Evolutionary conservation across 1,140 invertebrate genomes (phyloP).

Genomic region (Harlomillsia oculata): DNA sequence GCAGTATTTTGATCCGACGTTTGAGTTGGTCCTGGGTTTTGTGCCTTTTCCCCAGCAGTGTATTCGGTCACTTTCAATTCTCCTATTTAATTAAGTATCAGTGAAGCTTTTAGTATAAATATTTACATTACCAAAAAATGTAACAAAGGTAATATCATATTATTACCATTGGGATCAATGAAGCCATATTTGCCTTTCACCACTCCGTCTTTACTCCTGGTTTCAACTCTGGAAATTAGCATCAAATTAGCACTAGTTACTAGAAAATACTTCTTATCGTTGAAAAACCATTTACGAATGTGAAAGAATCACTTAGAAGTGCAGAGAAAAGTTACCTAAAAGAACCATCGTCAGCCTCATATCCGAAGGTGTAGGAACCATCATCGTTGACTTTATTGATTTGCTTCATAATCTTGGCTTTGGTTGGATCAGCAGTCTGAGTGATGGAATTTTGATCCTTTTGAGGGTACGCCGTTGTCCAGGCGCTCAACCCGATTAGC

Average conservation of each 20-base stretch:
- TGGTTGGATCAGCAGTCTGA: not conserved
- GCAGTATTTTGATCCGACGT: slow-evolving; percentile 7
- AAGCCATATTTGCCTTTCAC: slow-evolving; percentile 80
- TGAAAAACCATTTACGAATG: not conserved
- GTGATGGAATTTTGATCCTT: not conserved
- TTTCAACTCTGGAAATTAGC: slow-evolving; percentile 73
- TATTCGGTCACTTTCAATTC: slow-evolving; percentile 77
- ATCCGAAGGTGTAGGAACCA: slow-evolving; percentile 67
- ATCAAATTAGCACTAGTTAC: not conserved
- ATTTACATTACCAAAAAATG: not conserved
- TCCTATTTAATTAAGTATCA: too few species aligned
- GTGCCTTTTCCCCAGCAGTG: slow-evolving; percentile 39
- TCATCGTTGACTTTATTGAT: slow-evolving; percentile 71
- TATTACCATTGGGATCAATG: slow-evolving; percentile 52
- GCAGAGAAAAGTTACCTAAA: slow-evolving; percentile 17
- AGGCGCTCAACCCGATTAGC: not conserved
- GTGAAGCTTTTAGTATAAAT: not conserved
- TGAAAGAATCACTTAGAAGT: not conserved
- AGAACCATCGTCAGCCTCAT: slow-evolving; percentile 47
- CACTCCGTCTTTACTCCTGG: slow-evolving; percentile 64
- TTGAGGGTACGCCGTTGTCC: not conserved
- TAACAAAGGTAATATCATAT: not conserved
- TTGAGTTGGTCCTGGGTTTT: not conserved
- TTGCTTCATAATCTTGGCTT: slow-evolving; percentile 57
- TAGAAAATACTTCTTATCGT: not conserved